Evolutionary conservation across 2,113 vertebrate species (phyloP).

Genomic region (Aspidoscelis tigris): DNA sequence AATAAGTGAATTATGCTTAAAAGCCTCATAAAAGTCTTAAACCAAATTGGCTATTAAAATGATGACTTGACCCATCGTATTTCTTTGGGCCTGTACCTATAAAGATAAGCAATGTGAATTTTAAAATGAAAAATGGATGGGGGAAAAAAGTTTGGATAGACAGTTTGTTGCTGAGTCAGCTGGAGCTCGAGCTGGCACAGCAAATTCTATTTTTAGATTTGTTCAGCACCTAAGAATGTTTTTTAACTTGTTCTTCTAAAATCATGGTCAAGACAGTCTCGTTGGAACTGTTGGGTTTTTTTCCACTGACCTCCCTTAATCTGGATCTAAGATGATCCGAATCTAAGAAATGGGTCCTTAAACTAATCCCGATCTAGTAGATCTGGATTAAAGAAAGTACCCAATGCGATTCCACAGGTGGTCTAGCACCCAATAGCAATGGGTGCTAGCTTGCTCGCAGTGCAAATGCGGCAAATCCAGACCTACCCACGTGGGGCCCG

Average conservation of each 20-base stretch:
- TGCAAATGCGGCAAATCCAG: no score
- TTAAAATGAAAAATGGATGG: slow-evolving; percentile 27
- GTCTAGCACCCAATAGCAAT: no score
- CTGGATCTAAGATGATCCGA: no score
- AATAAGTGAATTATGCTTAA: slow-evolving; percentile 41
- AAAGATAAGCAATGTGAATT: slow-evolving; percentile 40
- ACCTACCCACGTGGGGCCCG: no score
- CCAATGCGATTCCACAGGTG: no score
- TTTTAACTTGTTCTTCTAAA: slow-evolving; percentile 45
- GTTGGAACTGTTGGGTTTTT: not conserved
- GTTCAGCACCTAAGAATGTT: not conserved
- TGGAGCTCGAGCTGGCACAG: slow-evolving; percentile 34
- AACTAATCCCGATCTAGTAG: no score
- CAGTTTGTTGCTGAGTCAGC: slow-evolving; percentile 42
- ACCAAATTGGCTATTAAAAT: not conserved
- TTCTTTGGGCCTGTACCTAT: slow-evolving; percentile 19
- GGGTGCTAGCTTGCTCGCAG: no score
- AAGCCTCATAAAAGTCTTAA: slow-evolving; percentile 14
- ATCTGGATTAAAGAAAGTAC: no score
- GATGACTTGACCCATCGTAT: not conserved
- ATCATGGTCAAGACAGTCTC: not conserved
- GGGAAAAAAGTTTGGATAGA: slow-evolving; percentile 19
- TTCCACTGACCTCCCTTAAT: no score
- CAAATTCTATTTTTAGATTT: slow-evolving; percentile 58
- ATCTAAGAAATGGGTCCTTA: no score